phyloP scores from a whole-genome alignment of 2,113 vertebrate species.

The Ascaphus truei region DNA sequence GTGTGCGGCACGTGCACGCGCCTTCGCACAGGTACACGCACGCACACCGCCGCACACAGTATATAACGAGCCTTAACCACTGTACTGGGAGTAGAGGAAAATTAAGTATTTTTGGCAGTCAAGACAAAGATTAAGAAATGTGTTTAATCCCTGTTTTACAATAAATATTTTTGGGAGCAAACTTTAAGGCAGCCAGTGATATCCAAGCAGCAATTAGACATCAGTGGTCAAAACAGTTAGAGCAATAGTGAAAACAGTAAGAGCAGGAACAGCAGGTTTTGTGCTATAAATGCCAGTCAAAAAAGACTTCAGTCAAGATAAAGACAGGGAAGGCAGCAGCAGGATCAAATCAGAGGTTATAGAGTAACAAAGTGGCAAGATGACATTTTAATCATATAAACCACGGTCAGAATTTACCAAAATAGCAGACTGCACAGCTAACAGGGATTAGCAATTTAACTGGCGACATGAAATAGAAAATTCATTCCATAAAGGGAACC shows the following conservation, averaged over 20 bases:
- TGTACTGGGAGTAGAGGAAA: too few species aligned
- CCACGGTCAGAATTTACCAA: too few species aligned
- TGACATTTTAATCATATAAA: background rate
- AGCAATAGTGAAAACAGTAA: background rate
- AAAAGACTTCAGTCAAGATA: background rate
- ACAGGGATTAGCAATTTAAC: too few species aligned
- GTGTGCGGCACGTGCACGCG: too few species aligned
- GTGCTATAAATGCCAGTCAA: slow-evolving; percentile 21
- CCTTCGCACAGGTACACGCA: too few species aligned
- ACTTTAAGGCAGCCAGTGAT: background rate
- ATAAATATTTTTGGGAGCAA: background rate
- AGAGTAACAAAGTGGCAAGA: background rate
- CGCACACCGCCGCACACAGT: too few species aligned
- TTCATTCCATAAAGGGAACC: too few species aligned
- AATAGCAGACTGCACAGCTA: too few species aligned
- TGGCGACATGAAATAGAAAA: too few species aligned
- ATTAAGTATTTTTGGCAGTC: background rate
- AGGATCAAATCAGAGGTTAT: slow-evolving; percentile 8
- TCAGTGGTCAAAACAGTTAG: slow-evolving; percentile 1
- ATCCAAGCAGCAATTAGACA: slow-evolving; percentile 6
- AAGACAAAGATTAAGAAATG: background rate
- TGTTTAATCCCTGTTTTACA: background rate
- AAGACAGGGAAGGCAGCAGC: background rate
- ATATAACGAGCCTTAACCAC: too few species aligned
- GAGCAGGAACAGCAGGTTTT: background rate